A percentile compares a stretch with the other conserved stretches of the same genome.
These are phyloP conservation scores for Neosilurus mollespiculum DNA, from an alignment of 2,797 vertebrate genomes.

Conservation along the genomic window DNA sequence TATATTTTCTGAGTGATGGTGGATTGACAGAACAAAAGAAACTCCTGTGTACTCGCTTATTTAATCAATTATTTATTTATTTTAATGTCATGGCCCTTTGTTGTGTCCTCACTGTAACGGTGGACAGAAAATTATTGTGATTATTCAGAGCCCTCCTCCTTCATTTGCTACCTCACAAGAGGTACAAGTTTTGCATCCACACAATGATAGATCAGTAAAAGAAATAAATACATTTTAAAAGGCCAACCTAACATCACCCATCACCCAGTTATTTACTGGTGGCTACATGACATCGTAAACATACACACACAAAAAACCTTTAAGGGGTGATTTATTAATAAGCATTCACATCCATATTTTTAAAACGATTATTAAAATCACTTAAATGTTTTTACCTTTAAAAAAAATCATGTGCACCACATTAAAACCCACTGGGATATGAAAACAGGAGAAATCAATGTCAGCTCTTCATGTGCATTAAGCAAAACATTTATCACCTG, in stretches of 20 bases:
- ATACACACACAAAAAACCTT: slow-evolving; percentile 50
- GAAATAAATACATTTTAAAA: slow-evolving; percentile 16
- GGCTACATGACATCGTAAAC: too few relatives aligned
- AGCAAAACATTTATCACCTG: slow-evolving; percentile 74
- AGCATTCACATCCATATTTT: not conserved
- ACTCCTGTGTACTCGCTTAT: slow-evolving; percentile 76
- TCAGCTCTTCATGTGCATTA: slow-evolving; percentile 70
- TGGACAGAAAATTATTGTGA: slow-evolving; percentile 74
- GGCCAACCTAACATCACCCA: not conserved
- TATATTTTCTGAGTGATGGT: slow-evolving; percentile 64
- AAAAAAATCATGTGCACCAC: slow-evolving; percentile 57
- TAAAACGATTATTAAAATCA: slow-evolving; percentile 12
- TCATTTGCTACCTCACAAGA: slow-evolving; percentile 69
- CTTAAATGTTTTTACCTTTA: slow-evolving; percentile 16
- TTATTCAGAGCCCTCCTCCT: slow-evolving; percentile 63
- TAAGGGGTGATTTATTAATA: slow-evolving; percentile 19
- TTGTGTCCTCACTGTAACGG: slow-evolving; percentile 70
- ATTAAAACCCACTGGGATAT: slow-evolving; percentile 68
- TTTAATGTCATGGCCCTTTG: slow-evolving; percentile 73
- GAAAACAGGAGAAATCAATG: slow-evolving; percentile 67
- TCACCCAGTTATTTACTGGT: too few relatives aligned
- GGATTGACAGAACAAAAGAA: slow-evolving; percentile 77
- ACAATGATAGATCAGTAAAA: slow-evolving; percentile 8
- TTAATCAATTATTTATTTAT: slow-evolving; percentile 80
- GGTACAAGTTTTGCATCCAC: slow-evolving; percentile 47